Evolutionary conservation across 2,797 vertebrate species (phyloP), one percentile per base, ranked within the genome.

Genomic region (Smutsia gigantea): DNA sequence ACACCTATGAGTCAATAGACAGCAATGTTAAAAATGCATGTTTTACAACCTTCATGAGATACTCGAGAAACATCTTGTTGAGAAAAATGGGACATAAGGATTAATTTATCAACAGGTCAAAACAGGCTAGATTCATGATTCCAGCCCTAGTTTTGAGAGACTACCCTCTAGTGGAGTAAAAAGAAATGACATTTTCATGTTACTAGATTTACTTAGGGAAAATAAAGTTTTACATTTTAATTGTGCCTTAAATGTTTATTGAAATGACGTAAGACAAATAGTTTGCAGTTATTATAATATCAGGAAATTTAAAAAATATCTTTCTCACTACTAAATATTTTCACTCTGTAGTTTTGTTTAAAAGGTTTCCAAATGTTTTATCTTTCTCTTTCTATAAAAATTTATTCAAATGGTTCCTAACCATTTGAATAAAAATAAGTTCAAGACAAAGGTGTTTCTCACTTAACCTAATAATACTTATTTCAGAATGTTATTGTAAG

Each of bases 111-210:
- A 98, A 97, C 98, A 98, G 97, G 98, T 98, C 87, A 95, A 77
- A 77, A 1, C 13, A 90, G 79, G 57, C 71, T 95, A 15, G 68
- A 88, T 83, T 94, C 81, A 77, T 63, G 93, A n/a, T 69, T 97
- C 83, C 12, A 97, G 31, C 95, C 98, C 98, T 98, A 53, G 71
- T 59, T 98, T 97, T 96, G 78, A 93, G 72, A 98, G 90, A 53
- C 95, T 97, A 96, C 98, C 98, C 98, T 98, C 98, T 98, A 98
- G 98, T 98, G 98, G 98, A 97, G 68, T 93, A 85, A 97, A 98
- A 95, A 68, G 93, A 98, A 97, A 98, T 90, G 84, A 66, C 94
- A 71, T 87, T 97, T 89, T 95, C 84, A n/a, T 94, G 34, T 81
- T 74, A 31, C 69, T 97, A 96, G 25, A 87, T 96, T 92, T 94